Percentiles rank a stretch among this genome's conserved stretches.
These are phyloP conservation scores for Agelas oroides DNA, from an alignment of 37 sponge, comb jelly and placozoan species.

Conservation along the genomic window DNA sequence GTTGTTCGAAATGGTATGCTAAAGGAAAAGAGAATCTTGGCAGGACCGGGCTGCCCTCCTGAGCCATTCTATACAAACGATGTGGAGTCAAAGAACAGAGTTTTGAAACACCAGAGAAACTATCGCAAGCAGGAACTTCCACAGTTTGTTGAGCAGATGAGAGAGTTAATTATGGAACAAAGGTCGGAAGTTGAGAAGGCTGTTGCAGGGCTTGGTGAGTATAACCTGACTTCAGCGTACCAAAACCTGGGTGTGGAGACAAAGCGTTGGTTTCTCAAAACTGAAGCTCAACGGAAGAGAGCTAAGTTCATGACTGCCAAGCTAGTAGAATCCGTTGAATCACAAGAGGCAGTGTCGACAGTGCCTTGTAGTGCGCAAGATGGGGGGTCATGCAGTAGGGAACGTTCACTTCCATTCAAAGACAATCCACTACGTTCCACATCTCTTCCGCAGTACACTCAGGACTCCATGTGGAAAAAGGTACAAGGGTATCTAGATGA, in stretches of 20 bases:
- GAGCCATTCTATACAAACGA: conserved; percentile 31
- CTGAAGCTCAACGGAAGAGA: neutral
- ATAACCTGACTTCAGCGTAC: conserved; percentile 2
- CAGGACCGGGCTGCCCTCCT: conserved; percentile 41
- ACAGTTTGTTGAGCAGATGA: conserved; percentile 8
- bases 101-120: conserved; percentile 13
- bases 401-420: neutral
- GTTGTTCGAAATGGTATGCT: conserved; percentile 6
- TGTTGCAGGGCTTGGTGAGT: conserved; percentile 24
- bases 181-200: conserved; percentile 17
- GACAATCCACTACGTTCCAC: neutral
- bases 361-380: neutral
- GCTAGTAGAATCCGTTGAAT: neutral
- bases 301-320: conserved; percentile 8
- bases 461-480: neutral
- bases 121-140: conserved; percentile 5
- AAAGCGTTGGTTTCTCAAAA: conserved; percentile 12
- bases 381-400: neutral
- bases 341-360: neutral
- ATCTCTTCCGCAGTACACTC: neutral
- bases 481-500: neutral
- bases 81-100: conserved; percentile 35
- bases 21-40: neutral
- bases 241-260: neutral
- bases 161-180: neutral